Base-by-base conservation (phyloP, 1,140 invertebrate genomes). In the Neuroterus valhalla region DNA sequence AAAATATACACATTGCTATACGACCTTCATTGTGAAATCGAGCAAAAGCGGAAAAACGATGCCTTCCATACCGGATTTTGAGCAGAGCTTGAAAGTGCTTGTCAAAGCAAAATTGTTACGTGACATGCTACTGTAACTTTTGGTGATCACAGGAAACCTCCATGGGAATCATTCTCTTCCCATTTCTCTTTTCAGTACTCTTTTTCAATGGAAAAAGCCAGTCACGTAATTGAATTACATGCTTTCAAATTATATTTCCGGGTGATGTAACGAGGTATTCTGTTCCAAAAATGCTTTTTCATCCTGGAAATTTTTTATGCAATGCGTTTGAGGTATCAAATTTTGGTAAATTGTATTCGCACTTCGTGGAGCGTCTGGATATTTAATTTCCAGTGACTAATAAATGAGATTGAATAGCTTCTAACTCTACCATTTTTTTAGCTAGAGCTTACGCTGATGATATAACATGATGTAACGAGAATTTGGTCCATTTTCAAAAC, bases 31-130 rank as follows among this genome's bases (percentile, higher is more conserved):
- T 62, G 55, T 62, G 55, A 62, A 62, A 62, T 26, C n/a, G 55
- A 62, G 55, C 55, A 62, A 62, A 31, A 62, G 23, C 55, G 12
- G 31, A 62, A 62, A 62, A 62, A 38, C 55, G 23, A 62, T 62
- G 55, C 55, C 55, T 62, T 55, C 31, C 21, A 62, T 31, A 62
- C 55, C 55, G 55, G 55, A 62, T 62, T 62, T 62, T 23, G 55
- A 26, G 15, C 14, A 14, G 55, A 62, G 55, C 23, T 62, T 38
- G 55, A 62, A 38, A 38, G 55, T 62, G 55, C 55, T 62, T 62
- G 55, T 62, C 55, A 62, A 62, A 62, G 55, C 55, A n/a, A 62
- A 62, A 62, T 62, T 62, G 55, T 62, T 62, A 62, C 55, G 55
- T 62, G 55, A 62, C 55, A 26, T 14, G 55, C 21, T 62, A 26